These are phyloP conservation scores for Encarsia formosa DNA, from an alignment of 2,888 invertebrate genomes.

Conservation along the genomic window DNA sequence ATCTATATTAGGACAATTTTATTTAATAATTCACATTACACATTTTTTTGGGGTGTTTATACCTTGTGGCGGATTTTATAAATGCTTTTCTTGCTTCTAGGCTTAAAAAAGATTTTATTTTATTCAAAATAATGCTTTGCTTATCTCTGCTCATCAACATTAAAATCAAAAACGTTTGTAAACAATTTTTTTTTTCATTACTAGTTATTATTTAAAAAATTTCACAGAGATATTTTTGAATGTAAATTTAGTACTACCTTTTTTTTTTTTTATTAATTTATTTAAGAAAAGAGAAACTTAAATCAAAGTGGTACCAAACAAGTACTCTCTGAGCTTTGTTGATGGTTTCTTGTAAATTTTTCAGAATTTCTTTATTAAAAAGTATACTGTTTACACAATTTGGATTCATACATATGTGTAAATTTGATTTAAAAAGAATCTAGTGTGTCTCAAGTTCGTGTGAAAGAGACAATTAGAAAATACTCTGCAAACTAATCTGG, in stretches of 20 bases:
- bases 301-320: conserved; percentile 4
- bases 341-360: conserved; percentile 18
- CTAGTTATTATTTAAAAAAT: too few relatives aligned
- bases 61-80: too few relatives aligned
- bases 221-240: too few relatives aligned
- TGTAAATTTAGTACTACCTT: too few relatives aligned
- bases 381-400: conserved; percentile 7
- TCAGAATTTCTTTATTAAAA: conserved; percentile 19
- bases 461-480: conserved; percentile 10
- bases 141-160: conserved; percentile 11
- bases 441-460: conserved; percentile 5
- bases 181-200: too few relatives aligned
- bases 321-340: conserved; percentile 6
- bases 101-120: conserved; percentile 12
- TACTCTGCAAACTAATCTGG: conserved; percentile 8
- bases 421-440: conserved; percentile 9
- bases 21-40: too few relatives aligned
- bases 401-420: conserved; percentile 14
- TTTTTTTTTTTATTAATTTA: not conserved
- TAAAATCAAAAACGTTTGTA: conserved; percentile 4
- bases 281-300: not conserved
- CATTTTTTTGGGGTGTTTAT: too few relatives aligned
- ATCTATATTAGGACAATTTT: conserved; percentile 11
- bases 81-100: conserved; percentile 17
- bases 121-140: conserved; percentile 15